Conservation (phyloP, 2,797 vertebrate genomes). For the Tadarida brasiliensis region DNA sequence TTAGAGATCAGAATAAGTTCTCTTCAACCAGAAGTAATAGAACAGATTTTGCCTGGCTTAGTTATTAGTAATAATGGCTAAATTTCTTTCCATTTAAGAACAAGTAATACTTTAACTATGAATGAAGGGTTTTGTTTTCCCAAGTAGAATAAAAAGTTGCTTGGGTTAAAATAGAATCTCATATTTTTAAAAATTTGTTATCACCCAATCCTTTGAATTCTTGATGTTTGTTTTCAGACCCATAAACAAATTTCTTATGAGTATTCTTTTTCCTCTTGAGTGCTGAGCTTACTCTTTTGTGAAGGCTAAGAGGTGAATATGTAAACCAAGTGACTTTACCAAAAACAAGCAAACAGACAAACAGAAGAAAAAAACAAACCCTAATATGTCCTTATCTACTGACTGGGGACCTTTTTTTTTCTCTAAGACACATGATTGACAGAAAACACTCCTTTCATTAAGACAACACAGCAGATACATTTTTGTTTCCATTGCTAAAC, state of each 20-base stretch:
- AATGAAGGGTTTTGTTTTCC: neutral
- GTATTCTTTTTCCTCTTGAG: neutral
- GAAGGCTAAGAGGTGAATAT: neutral
- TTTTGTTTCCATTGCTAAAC: constrained; percentile 63
- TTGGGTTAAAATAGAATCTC: constrained; percentile 44
- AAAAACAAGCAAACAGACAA: neutral
- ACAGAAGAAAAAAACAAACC: neutral
- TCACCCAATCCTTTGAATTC: constrained; percentile 7
- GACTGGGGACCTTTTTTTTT: constrained; percentile 49
- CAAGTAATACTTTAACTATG: neutral
- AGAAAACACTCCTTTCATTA: constrained; percentile 56
- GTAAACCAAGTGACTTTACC: neutral
- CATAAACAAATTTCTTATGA: constrained; percentile 4
- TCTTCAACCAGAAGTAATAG: neutral
- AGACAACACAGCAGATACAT: constrained; percentile 65
- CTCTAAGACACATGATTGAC: constrained; percentile 53
- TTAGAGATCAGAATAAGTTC: neutral
- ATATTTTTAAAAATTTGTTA: neutral
- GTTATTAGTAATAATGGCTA: neutral
- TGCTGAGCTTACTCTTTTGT: neutral
- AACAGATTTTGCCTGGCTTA: constrained; percentile 44
- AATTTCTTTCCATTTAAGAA: constrained; percentile 5
- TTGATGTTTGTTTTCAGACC: constrained; percentile 20
- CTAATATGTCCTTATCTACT: constrained; percentile 56
- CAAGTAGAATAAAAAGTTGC: neutral